Conservation (phyloP, 1,140 invertebrate genomes). For the Aporrectodea caliginosa region DNA sequence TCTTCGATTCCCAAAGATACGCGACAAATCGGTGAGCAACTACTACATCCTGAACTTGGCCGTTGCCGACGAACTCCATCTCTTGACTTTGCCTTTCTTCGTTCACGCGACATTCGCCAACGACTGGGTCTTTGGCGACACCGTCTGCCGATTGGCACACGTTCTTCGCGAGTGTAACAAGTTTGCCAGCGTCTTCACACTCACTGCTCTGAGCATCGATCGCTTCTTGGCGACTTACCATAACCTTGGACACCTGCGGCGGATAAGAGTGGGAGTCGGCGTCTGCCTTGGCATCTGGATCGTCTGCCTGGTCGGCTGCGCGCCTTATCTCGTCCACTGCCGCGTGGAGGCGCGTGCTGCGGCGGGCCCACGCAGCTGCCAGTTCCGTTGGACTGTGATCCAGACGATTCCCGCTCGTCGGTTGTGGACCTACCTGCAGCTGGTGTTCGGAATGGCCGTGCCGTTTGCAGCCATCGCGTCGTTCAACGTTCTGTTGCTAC, state of each 20-base stretch:
- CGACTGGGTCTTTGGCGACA: slow-evolving; percentile 7
- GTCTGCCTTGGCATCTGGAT: background rate
- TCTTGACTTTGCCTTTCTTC: background rate
- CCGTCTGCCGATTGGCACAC: background rate
- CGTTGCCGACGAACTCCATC: background rate
- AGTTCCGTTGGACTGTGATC: background rate
- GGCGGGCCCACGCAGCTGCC: background rate
- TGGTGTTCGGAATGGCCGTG: background rate
- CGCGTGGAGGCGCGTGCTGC: background rate
- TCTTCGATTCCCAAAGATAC: background rate
- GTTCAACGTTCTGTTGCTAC: background rate
- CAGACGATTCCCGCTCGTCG: background rate
- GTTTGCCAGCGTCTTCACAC: slow-evolving; percentile 11
- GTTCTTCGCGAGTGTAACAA: slow-evolving; percentile 4
- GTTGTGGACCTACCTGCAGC: background rate
- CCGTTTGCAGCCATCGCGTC: background rate
- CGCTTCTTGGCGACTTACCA: background rate
- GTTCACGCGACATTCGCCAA: background rate
- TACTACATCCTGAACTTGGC: slow-evolving; percentile 14
- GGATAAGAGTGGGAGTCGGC: background rate
- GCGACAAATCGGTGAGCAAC: slow-evolving; percentile 5
- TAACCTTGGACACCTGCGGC: background rate
- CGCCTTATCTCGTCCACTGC: background rate
- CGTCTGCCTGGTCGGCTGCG: background rate
- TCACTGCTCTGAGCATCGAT: slow-evolving; percentile 5